Evolutionary conservation across 2,888 invertebrate species (phyloP).

Genomic region (Himalopsyche japonica): DNA sequence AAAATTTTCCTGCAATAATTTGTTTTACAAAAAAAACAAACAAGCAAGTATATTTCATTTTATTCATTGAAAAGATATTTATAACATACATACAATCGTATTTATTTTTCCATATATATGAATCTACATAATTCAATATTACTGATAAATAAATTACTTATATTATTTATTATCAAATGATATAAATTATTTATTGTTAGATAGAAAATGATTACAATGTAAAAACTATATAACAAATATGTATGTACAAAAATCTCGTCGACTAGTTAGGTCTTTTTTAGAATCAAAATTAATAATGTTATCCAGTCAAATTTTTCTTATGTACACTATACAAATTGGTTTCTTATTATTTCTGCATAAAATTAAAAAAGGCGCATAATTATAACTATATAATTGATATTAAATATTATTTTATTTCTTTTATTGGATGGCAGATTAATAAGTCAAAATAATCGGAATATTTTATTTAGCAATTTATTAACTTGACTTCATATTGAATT

Average conservation of each 20-base stretch:
- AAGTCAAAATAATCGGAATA: background rate
- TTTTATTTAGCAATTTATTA: background rate
- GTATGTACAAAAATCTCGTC: conserved; percentile 29
- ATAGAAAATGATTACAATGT: conserved; percentile 31
- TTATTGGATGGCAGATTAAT: background rate
- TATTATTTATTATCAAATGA: conserved; percentile 32
- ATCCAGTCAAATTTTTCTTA: background rate
- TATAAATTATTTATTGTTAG: conserved; percentile 36
- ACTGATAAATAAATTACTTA: conserved; percentile 36
- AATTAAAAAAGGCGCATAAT: background rate
- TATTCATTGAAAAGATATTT: conserved; percentile 21
- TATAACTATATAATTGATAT: background rate
- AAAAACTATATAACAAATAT: conserved; percentile 36
- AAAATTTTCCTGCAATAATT: conserved; percentile 26
- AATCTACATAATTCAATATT: conserved; percentile 30
- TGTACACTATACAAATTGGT: background rate
- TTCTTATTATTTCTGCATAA: background rate
- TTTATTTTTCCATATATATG: conserved; percentile 31
- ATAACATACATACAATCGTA: conserved; percentile 24
- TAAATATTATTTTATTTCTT: background rate
- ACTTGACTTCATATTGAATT: too few species aligned
- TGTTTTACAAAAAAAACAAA: conserved; percentile 26
- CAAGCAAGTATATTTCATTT: conserved; percentile 34
- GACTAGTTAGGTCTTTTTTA: conserved; percentile 21
- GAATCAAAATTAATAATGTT: background rate